Evolutionary conservation across 2,113 vertebrate genomes (phyloP).

Genomic region (Chaetura pelagica): DNA sequence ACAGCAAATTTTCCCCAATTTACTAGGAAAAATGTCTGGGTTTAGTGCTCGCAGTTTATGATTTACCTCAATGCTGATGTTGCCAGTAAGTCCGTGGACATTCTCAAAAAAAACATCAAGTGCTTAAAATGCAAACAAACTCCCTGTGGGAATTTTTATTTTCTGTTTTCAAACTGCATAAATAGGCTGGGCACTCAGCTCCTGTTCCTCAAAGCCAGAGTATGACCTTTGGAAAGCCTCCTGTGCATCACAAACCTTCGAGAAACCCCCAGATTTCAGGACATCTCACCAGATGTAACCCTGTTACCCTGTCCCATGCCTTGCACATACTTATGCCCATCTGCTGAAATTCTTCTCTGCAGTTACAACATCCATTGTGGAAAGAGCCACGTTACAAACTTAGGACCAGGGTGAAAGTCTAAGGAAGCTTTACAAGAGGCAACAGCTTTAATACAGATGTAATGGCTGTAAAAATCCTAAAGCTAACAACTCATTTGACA

Average conservation of each 20-base stretch:
- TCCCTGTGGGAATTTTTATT: background rate
- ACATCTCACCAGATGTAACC: background rate
- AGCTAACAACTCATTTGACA: background rate
- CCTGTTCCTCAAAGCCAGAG: background rate
- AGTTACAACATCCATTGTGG: background rate
- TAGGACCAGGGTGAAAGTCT: background rate
- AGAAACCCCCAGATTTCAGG: background rate
- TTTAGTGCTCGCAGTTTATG: background rate
- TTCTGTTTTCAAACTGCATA: background rate
- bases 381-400: background rate
- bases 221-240: background rate
- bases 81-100: background rate
- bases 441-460: background rate
- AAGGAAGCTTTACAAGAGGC: background rate
- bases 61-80: background rate
- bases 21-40: background rate
- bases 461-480: background rate
- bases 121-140: background rate
- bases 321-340: background rate
- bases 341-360: background rate
- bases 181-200: background rate
- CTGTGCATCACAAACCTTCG: background rate
- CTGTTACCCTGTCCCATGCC: background rate
- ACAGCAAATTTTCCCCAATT: background rate
- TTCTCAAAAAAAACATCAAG: background rate